Percentiles rank a stretch among this genome's conserved stretches.
phyloP scores from a whole-genome alignment of 2,113 vertebrate species.

The Chloroceryle aenea region DNA sequence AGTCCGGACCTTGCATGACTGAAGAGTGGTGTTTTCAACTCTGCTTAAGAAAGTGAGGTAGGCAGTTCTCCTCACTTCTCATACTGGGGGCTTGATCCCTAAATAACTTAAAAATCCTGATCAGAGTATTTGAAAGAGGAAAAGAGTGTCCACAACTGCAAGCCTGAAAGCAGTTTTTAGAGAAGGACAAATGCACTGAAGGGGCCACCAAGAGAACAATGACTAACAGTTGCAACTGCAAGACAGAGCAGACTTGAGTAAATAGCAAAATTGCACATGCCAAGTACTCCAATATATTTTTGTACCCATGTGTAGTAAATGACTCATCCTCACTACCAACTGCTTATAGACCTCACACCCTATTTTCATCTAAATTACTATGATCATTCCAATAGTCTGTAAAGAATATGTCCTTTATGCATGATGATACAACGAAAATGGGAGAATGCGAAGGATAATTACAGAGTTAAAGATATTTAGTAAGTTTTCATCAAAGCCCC shows the following conservation, averaged over 20 bases:
- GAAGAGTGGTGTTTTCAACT: neutral
- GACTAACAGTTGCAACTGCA: neutral
- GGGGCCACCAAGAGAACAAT: neutral
- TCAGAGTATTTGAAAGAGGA: neutral
- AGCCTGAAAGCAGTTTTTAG: neutral
- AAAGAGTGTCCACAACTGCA: neutral
- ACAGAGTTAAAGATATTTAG: neutral
- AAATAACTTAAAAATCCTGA: neutral
- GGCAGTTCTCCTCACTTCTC: neutral
- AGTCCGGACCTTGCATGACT: neutral
- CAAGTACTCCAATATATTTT: constrained; percentile 16
- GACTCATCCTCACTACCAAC: neutral
- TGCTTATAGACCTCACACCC: neutral
- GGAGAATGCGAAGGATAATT: neutral
- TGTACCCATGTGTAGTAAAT: neutral
- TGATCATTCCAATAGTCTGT: neutral
- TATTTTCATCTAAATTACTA: neutral
- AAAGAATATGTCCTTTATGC: neutral
- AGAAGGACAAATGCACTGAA: neutral
- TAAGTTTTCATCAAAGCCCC: neutral
- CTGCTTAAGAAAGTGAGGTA: neutral
- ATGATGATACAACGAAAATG: neutral
- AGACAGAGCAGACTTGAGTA: neutral
- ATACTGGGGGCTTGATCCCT: neutral
- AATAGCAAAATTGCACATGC: neutral